Percentiles rank a stretch among this genome's conserved stretches.
Conservation (phyloP, 2,113 vertebrate genomes). For the Sula dactylatra region DNA sequence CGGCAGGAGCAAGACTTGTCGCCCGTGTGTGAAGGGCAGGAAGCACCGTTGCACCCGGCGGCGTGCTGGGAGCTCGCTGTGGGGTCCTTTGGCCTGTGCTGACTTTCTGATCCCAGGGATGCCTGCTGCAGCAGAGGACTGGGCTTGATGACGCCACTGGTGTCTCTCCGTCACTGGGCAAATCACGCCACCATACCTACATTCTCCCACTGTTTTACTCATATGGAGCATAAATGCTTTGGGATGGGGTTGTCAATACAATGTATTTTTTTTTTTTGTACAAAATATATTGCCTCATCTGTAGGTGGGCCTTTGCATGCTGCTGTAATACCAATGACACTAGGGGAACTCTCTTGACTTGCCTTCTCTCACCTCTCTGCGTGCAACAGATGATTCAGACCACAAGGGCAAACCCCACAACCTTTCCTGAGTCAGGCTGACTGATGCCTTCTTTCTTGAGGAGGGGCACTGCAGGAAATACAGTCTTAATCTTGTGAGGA, state of each 20-base stretch:
- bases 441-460: background rate
- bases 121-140: background rate
- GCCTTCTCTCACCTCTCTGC: background rate
- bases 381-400: background rate
- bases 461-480: background rate
- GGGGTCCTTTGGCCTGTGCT: background rate
- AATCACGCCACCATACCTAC: fast-evolving
- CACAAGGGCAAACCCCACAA: background rate
- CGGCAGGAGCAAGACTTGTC: fast-evolving
- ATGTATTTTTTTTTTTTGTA: no score
- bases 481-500: background rate
- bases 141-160: fast-evolving
- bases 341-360: background rate
- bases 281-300: background rate
- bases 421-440: background rate
- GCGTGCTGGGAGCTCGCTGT: background rate
- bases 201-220: background rate
- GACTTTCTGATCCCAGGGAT: background rate
- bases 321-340: background rate
- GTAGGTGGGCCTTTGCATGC: background rate
- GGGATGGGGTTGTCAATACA: background rate
- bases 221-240: background rate
- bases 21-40: background rate
- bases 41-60: fast-evolving
- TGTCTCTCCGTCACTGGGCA: background rate